These are phyloP conservation scores for Hirudo medicinalis DNA, from an alignment of 1,140 invertebrate species.

Conservation along the genomic window DNA sequence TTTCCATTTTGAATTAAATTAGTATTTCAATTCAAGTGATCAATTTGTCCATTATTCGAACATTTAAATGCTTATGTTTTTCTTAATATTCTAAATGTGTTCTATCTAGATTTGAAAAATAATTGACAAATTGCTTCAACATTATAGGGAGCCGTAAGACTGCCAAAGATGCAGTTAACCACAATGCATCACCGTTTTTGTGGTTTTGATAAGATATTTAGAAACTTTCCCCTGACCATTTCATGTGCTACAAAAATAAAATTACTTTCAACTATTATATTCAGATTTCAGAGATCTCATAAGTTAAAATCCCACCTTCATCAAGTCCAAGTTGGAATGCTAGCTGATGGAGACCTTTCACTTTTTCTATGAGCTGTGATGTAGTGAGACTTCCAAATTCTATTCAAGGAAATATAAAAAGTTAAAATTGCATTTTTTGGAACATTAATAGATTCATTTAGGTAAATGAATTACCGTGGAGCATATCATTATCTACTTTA, in stretches of 20 bases:
- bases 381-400: slow-evolving; percentile 66
- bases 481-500: slow-evolving; percentile 54
- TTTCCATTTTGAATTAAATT: too few relatives aligned
- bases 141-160: too few relatives aligned
- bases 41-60: too few relatives aligned
- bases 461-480: slow-evolving; percentile 50
- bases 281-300: neutral
- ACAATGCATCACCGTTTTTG: slow-evolving; percentile 1
- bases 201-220: slow-evolving; percentile 55
- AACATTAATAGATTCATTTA: slow-evolving; percentile 25
- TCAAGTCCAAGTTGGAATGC: slow-evolving; percentile 83
- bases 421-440: neutral
- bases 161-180: too few relatives aligned
- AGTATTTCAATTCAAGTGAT: too few relatives aligned
- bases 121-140: too few relatives aligned
- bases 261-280: neutral
- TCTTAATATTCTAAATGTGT: too few relatives aligned
- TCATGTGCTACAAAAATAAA: slow-evolving; percentile 55
- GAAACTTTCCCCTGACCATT: slow-evolving; percentile 84
- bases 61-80: too few relatives aligned
- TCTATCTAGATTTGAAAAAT: too few relatives aligned
- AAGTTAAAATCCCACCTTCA: slow-evolving; percentile 46
- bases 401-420: slow-evolving; percentile 34
- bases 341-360: slow-evolving; percentile 77
- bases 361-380: slow-evolving; percentile 69